phyloP scores from a whole-genome alignment of 1,140 invertebrate species.

The Brachionus rubens region DNA sequence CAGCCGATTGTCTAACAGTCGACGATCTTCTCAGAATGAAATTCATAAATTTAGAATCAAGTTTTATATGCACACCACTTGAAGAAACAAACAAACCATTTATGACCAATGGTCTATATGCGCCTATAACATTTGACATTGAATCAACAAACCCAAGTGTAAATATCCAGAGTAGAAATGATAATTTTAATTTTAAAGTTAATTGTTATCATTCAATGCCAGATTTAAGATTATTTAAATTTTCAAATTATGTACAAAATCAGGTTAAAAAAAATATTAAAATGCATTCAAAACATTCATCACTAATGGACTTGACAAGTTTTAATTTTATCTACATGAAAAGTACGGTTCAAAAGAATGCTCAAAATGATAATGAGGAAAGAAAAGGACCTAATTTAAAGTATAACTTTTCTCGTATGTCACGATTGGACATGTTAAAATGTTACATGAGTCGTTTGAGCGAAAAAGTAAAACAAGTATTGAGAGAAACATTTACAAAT shows the following conservation, averaged over 20 bases:
- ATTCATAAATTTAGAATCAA: not conserved
- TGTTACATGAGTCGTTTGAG: not conserved
- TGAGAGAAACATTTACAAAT: slow-evolving; percentile 2
- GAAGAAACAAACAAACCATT: not conserved
- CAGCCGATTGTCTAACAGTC: not conserved
- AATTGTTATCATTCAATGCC: not conserved
- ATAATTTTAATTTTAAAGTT: not conserved
- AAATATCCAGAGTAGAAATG: not conserved
- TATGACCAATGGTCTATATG: not conserved
- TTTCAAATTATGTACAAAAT: too few relatives aligned
- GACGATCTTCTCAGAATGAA: slow-evolving; percentile 5
- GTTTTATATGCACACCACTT: not conserved
- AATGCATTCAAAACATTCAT: not conserved
- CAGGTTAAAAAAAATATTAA: not conserved
- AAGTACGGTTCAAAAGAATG: not conserved
- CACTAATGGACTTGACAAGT: not conserved
- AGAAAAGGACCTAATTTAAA: not conserved
- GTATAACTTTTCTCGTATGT: slow-evolving; percentile 7
- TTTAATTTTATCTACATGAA: slow-evolving; percentile 21
- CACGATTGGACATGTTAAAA: not conserved
- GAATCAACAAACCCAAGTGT: not conserved
- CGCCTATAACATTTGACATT: not conserved
- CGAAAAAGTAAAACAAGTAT: slow-evolving; percentile 16
- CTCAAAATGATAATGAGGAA: not conserved
- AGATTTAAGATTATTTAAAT: slow-evolving; percentile 3